Conservation (phyloP, 2,113 vertebrate species). For the Trogon melanurus region DNA sequence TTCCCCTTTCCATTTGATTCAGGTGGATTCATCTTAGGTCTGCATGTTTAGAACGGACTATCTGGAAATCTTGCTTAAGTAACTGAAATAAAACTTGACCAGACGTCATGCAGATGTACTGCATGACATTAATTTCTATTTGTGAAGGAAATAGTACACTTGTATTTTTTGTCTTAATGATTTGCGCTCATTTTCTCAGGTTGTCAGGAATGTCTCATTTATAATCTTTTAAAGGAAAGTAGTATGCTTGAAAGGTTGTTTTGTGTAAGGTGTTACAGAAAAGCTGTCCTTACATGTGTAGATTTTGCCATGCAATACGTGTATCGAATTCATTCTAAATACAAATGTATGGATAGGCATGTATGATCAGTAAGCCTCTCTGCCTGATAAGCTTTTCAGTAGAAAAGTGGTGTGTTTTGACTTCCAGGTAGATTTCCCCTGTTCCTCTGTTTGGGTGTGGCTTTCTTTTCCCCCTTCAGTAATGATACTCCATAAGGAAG, state of each 20-base stretch:
- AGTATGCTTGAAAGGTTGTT: background rate
- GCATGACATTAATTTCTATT: background rate
- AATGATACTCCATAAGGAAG: background rate
- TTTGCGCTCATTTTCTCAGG: background rate
- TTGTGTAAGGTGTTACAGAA: background rate
- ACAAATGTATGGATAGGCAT: background rate
- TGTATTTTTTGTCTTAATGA: background rate
- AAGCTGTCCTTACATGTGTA: background rate
- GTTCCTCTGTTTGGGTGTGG: background rate
- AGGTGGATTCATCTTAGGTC: background rate
- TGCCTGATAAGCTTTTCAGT: background rate
- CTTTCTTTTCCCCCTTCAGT: background rate
- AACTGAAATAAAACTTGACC: background rate
- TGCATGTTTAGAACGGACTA: background rate
- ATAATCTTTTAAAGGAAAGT: background rate
- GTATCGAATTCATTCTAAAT: background rate
- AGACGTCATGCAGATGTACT: background rate
- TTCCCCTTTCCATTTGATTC: background rate
- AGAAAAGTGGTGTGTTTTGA: background rate
- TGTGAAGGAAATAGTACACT: background rate
- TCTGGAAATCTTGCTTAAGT: background rate
- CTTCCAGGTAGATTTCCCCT: background rate
- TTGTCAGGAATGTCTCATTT: background rate
- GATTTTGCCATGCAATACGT: background rate
- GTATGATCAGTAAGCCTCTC: background rate